phyloP scores from a whole-genome alignment of 2,797 vertebrate genomes.

The Etheostoma perlongum region DNA sequence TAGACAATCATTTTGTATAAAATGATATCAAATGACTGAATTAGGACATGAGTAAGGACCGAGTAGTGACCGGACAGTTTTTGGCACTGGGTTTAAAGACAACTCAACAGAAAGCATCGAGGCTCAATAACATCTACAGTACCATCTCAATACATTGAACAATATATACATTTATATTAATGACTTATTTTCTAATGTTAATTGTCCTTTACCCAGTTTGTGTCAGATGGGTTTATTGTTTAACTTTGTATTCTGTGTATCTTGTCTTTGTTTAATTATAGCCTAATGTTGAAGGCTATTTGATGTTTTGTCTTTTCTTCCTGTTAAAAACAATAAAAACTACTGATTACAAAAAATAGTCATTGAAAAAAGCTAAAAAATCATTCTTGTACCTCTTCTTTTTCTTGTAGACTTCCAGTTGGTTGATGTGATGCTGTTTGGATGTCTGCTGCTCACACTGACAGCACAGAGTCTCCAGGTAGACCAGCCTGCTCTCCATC shows the following conservation, averaged over 20 bases:
- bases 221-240: no score
- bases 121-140: background rate
- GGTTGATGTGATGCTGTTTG: slow-evolving; percentile 86
- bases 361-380: background rate
- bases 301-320: no score
- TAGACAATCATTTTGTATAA: background rate
- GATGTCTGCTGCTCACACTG: slow-evolving; percentile 92
- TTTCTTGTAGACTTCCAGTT: slow-evolving; percentile 92
- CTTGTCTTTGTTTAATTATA: no score
- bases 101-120: background rate
- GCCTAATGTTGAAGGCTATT: no score
- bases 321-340: no score
- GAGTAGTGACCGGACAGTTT: background rate
- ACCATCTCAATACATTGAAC: background rate
- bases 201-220: no score
- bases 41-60: background rate
- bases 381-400: slow-evolving; percentile 88
- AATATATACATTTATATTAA: background rate
- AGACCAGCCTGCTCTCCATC: slow-evolving; percentile 90
- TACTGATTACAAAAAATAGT: no score
- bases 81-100: background rate
- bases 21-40: background rate
- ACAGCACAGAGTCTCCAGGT: slow-evolving; percentile 91
- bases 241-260: no score
- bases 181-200: no score